Evolutionary conservation across 2,888 invertebrate genomes (phyloP).

Genomic region (Physocephala rufipes): DNA sequence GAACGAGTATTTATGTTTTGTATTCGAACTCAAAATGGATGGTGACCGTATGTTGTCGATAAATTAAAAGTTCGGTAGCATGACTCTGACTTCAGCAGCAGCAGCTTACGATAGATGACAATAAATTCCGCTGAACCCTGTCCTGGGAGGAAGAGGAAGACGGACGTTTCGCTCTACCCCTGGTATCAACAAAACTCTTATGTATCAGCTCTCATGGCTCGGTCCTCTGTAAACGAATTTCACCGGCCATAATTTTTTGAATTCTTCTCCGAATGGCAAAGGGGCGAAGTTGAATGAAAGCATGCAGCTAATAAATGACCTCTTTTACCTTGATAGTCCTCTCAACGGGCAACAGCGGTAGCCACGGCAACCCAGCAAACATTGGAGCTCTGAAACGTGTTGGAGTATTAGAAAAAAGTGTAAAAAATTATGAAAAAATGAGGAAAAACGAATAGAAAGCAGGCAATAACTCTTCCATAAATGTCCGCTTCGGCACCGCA

Average conservation of each 20-base stretch:
- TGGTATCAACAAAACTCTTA: constrained; percentile 11
- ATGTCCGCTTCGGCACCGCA: constrained; percentile 59
- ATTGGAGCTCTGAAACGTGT: not conserved
- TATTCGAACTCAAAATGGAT: constrained; percentile 30
- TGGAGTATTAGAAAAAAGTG: constrained; percentile 24
- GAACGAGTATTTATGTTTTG: not conserved
- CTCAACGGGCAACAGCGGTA: no score
- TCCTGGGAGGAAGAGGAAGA: no score
- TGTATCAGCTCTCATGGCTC: not conserved
- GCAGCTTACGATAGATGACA: constrained; percentile 30
- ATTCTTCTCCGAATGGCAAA: constrained; percentile 21
- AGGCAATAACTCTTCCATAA: constrained; percentile 61
- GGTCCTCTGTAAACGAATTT: constrained; percentile 3
- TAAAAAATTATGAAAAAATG: constrained; percentile 27
- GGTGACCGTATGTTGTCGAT: constrained; percentile 60
- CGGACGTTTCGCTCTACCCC: no score
- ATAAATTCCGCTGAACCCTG: constrained; percentile 24
- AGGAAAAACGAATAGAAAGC: not conserved
- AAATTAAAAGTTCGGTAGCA: constrained; percentile 61
- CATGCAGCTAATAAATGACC: constrained; percentile 33
- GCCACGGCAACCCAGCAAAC: not conserved
- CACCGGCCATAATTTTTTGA: constrained; percentile 35
- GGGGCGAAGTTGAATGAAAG: constrained; percentile 14
- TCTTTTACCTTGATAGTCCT: constrained; percentile 28
- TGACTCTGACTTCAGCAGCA: constrained; percentile 20